Conservation (phyloP, 2,113 vertebrate species). For the Amphilophus citrinellus region DNA sequence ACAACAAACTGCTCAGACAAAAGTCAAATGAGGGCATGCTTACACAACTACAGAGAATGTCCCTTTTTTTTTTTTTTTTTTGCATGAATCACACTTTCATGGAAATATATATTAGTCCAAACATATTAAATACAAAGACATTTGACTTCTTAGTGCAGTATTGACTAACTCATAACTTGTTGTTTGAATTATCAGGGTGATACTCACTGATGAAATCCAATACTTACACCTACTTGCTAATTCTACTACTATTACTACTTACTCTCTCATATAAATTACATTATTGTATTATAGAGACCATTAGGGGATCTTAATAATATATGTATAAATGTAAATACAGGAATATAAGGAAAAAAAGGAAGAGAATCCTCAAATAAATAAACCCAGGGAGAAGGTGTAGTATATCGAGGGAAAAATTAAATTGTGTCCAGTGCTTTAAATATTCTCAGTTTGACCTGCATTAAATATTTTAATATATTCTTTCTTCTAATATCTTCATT, state of each 20-base stretch:
- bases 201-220: too few species aligned
- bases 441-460: background rate
- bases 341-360: background rate
- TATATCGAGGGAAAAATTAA: background rate
- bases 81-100: too few species aligned
- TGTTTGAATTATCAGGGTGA: too few species aligned
- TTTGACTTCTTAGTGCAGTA: rapidly evolving
- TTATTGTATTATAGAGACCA: background rate
- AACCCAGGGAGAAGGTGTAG: rapidly evolving
- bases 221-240: too few species aligned
- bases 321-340: background rate
- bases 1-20: background rate
- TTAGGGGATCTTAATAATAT: background rate
- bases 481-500: background rate
- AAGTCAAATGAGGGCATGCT: background rate
- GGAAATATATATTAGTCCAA: too few species aligned
- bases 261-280: too few species aligned
- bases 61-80: too few species aligned
- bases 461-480: background rate
- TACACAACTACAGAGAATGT: background rate
- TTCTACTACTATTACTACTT: too few species aligned
- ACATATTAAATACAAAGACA: too few species aligned
- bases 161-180: background rate
- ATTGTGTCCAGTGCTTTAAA: background rate
- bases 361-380: background rate